phyloP scores from a whole-genome alignment of 1,140 invertebrate genomes.

The Microplitis mediator region DNA sequence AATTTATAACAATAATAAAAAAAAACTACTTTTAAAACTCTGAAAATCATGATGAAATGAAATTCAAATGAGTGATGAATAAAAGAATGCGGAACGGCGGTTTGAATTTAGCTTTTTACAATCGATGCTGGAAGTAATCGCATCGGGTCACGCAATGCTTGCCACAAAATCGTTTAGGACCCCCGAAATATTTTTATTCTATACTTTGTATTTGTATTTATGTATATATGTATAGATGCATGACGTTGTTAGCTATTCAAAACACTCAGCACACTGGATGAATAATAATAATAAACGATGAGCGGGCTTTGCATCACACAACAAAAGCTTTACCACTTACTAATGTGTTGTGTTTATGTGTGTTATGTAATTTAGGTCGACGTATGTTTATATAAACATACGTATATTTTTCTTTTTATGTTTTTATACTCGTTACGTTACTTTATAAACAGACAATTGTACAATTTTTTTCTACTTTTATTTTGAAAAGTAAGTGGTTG shows the following conservation, averaged over 20 bases:
- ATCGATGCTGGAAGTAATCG: conserved; percentile 31
- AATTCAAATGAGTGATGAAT: conserved; percentile 11
- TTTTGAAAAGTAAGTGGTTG: too few species aligned
- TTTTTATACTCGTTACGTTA: not conserved
- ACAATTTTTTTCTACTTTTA: not conserved
- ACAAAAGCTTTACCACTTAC: conserved; percentile 24
- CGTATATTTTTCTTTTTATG: not conserved
- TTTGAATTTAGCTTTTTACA: conserved; percentile 11
- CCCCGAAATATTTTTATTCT: not conserved
- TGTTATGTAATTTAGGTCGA: conserved; percentile 21
- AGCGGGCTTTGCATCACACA: conserved; percentile 24
- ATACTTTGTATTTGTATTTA: too few species aligned
- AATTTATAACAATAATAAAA: not conserved
- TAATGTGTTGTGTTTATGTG: not conserved
- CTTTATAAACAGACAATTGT: not conserved
- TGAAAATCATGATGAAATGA: not conserved
- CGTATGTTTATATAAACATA: conserved; percentile 33
- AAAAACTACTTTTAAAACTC: not conserved
- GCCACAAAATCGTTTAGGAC: conserved; percentile 21
- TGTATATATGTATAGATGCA: conserved; percentile 8
- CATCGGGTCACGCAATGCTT: conserved; percentile 34
- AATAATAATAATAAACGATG: conserved; percentile 20
- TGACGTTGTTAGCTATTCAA: conserved; percentile 2
- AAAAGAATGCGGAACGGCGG: conserved; percentile 17
- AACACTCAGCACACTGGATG: conserved; percentile 6